Conservation (phyloP, 2,113 vertebrate genomes). For the Anarhynchus alexandrinus region DNA sequence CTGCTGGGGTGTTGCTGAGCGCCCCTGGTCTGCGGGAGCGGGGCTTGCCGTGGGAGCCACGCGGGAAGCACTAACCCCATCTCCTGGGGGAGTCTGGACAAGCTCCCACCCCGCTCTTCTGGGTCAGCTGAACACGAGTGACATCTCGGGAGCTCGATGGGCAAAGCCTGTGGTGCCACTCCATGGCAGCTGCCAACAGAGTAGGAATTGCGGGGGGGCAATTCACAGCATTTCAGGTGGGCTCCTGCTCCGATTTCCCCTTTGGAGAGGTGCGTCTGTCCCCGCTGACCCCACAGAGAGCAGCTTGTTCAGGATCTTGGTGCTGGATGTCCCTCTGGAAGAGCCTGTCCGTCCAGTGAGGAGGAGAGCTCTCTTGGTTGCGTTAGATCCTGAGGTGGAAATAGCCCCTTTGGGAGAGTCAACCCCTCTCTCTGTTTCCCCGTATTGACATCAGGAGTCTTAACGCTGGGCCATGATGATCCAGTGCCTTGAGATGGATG, state of each 20-base stretch:
- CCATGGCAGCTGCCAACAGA: background rate
- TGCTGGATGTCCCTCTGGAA: background rate
- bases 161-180: background rate
- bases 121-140: background rate
- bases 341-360: background rate
- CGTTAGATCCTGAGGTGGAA: accelerated
- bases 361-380: background rate
- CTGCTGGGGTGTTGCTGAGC: background rate
- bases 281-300: background rate
- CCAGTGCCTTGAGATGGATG: background rate
- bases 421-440: background rate
- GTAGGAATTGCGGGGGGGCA: background rate
- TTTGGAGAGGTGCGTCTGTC: background rate
- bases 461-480: accelerated
- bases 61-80: background rate
- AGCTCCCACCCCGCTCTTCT: background rate
- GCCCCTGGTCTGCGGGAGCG: background rate
- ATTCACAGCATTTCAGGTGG: background rate
- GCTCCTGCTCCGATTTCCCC: accelerated
- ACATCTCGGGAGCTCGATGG: accelerated
- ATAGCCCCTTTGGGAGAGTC: background rate
- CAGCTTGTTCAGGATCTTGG: background rate
- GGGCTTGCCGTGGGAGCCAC: background rate
- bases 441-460: accelerated
- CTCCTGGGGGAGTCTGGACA: background rate